A percentile compares a stretch with the other conserved stretches of the same genome.
phyloP scores from a whole-genome alignment of 1,140 invertebrate species.

The Hirudo medicinalis region DNA sequence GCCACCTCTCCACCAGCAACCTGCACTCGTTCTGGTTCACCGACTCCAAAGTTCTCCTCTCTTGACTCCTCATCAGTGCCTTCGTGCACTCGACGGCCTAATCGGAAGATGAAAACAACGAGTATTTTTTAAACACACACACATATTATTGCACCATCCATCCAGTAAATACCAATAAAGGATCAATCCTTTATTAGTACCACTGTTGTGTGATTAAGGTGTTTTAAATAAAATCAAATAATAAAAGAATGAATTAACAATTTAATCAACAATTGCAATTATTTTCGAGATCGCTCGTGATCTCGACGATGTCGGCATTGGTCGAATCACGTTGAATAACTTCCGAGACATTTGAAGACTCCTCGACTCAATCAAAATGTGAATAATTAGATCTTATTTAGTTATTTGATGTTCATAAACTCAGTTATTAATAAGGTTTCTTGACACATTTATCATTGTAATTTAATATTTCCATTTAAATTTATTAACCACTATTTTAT shows the following conservation, averaged over 20 bases:
- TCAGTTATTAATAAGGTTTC: background rate
- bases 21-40: conserved; percentile 49
- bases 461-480: background rate
- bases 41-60: conserved; percentile 42
- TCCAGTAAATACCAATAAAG: no score
- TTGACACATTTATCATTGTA: background rate
- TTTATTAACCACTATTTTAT: background rate
- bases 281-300: no score
- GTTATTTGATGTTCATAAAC: background rate
- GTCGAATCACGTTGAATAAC: no score
- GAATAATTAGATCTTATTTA: background rate
- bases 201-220: no score
- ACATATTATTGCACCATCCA: no score
- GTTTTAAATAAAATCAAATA: no score
- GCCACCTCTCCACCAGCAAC: conserved; percentile 48
- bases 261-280: no score
- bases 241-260: no score
- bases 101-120: conserved; percentile 24
- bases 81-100: conserved; percentile 49
- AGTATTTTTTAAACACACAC: background rate
- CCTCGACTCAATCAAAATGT: background rate
- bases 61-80: conserved; percentile 40
- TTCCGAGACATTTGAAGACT: background rate
- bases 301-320: no score
- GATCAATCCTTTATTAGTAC: no score